Conservation (phyloP, 2,797 vertebrate species). For the Ctenosaura bakeri region DNA sequence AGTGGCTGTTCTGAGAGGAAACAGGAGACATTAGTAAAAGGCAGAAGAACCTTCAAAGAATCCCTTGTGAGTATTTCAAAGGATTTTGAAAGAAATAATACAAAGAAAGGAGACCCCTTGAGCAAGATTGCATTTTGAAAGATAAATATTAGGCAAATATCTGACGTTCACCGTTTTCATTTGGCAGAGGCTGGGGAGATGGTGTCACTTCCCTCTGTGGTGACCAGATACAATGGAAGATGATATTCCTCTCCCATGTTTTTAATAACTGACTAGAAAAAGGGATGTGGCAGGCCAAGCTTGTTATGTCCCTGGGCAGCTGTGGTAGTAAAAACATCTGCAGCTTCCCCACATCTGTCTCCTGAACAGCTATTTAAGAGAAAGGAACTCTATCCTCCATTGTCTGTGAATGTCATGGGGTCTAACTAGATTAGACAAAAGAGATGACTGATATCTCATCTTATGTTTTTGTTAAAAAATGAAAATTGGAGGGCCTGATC, state of each 20-base stretch:
- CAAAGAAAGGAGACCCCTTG: constrained; percentile 6
- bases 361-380: constrained; percentile 7
- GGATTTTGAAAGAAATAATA: constrained; percentile 47
- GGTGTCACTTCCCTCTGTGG: not conserved
- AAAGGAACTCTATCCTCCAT: not conserved
- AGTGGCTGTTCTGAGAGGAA: constrained; percentile 50
- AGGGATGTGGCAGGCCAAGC: not conserved
- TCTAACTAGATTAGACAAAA: not conserved
- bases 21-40: constrained; percentile 51
- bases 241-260: not conserved
- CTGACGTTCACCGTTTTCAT: constrained; percentile 38
- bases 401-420: too few relatives aligned
- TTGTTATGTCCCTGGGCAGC: not conserved
- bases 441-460: not conserved
- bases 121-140: constrained; percentile 48
- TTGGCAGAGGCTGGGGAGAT: not conserved
- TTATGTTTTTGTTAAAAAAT: not conserved
- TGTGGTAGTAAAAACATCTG: not conserved
- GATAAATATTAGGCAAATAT: constrained; percentile 45
- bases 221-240: constrained; percentile 3
- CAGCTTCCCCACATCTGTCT: not conserved
- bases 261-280: constrained; percentile 2
- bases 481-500: not conserved
- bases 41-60: constrained; percentile 56
- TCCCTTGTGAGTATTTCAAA: constrained; percentile 39